Conservation (phyloP, 2,797 vertebrate species). For the Okamejei kenojei region DNA sequence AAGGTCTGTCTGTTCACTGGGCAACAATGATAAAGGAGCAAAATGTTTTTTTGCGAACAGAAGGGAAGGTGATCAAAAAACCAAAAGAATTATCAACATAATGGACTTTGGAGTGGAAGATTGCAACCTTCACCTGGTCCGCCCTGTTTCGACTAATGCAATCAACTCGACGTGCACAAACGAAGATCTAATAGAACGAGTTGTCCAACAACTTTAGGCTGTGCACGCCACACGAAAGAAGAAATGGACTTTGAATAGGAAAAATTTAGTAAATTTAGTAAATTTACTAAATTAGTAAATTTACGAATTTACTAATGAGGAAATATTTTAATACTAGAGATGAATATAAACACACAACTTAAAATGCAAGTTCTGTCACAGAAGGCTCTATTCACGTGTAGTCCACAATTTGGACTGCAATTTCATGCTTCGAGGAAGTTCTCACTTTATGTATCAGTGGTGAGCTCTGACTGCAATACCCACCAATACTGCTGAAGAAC, state of each 20-base stretch:
- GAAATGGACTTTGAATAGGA: background rate
- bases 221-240: too few species aligned
- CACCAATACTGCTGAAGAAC: constrained; percentile 97
- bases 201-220: too few species aligned
- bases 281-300: too few species aligned
- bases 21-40: background rate
- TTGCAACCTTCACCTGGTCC: too few species aligned
- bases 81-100: background rate
- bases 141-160: too few species aligned
- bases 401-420: background rate
- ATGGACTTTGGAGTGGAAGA: too few species aligned
- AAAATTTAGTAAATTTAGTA: too few species aligned
- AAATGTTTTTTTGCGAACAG: background rate
- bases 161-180: too few species aligned
- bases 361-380: background rate
- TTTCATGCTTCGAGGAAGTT: background rate
- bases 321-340: background rate
- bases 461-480: constrained; percentile 48
- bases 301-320: background rate
- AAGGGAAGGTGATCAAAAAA: background rate
- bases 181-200: too few species aligned
- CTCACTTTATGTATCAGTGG: background rate
- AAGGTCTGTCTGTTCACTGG: background rate
- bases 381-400: background rate
- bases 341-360: background rate